Evolutionary conservation across 2,113 vertebrate species (phyloP).

Genomic region (Sylvia atricapilla): DNA sequence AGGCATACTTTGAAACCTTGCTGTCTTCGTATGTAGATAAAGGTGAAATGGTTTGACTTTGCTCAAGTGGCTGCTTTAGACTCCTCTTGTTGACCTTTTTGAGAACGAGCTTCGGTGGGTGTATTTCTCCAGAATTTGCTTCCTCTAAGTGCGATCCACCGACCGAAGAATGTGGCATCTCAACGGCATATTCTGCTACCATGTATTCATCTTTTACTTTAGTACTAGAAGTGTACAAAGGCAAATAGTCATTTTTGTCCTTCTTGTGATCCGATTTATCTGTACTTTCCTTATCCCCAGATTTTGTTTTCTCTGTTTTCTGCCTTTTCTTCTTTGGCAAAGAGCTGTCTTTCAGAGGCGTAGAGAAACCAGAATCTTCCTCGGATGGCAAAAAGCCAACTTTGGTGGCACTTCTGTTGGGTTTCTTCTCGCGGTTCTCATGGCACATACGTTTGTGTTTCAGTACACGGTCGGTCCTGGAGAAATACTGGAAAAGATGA

Average conservation of each 20-base stretch:
- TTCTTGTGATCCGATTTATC: slow-evolving; percentile 85
- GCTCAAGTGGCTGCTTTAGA: slow-evolving; percentile 83
- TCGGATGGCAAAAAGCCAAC: slow-evolving; percentile 79
- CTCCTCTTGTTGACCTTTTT: slow-evolving; percentile 93
- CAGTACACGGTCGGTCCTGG: slow-evolving; percentile 95
- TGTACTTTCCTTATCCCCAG: slow-evolving; percentile 73
- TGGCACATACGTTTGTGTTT: slow-evolving; percentile 99
- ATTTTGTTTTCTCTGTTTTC: slow-evolving; percentile 84
- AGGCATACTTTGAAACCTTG: slow-evolving; percentile 92
- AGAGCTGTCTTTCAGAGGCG: slow-evolving; percentile 85
- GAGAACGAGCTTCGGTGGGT: slow-evolving; percentile 90
- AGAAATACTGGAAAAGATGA: slow-evolving; percentile 86
- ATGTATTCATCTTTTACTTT: slow-evolving; percentile 98
- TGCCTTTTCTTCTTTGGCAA: slow-evolving; percentile 96
- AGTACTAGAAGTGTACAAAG: slow-evolving; percentile 85
- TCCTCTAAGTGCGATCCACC: slow-evolving; percentile 79
- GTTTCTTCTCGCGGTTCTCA: slow-evolving; percentile 92
- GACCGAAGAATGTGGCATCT: slow-evolving; percentile 86
- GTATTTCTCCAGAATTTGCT: slow-evolving; percentile 82
- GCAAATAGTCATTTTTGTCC: slow-evolving; percentile 85
- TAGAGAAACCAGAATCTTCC: slow-evolving; percentile 79
- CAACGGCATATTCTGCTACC: slow-evolving; percentile 90
- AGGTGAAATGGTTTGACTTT: slow-evolving; percentile 83
- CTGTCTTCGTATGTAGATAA: slow-evolving; percentile 88
- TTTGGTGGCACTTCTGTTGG: slow-evolving; percentile 86